phyloP scores from a whole-genome alignment of 2,797 vertebrate genomes.

The Platalea minor region DNA sequence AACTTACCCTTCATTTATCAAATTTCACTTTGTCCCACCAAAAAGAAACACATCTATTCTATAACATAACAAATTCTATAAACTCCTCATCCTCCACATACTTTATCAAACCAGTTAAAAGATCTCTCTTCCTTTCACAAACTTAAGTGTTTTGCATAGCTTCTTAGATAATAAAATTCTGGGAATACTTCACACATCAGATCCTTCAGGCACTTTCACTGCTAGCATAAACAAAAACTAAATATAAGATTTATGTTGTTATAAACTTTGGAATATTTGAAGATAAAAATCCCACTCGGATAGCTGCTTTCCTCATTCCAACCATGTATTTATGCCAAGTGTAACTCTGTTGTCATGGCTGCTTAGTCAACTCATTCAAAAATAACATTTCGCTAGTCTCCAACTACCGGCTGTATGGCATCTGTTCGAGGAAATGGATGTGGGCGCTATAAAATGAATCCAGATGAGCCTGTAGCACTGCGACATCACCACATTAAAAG shows the following conservation, averaged over 20 bases:
- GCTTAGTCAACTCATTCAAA: constrained; percentile 6
- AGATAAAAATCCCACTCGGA: constrained; percentile 2
- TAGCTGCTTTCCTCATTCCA: background rate
- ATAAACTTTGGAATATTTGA: background rate
- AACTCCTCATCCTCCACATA: background rate
- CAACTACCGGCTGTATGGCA: background rate
- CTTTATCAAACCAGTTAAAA: background rate
- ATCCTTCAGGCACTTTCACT: background rate
- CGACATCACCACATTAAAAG: background rate
- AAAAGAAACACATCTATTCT: background rate
- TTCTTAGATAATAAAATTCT: background rate
- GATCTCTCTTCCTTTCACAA: no score
- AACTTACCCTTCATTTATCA: background rate
- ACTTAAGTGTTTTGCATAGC: background rate
- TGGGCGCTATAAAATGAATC: background rate
- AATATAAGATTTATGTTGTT: background rate
- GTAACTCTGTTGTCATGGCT: constrained; percentile 44
- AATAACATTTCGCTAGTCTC: background rate
- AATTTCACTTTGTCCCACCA: background rate
- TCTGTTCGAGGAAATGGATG: background rate
- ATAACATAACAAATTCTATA: background rate
- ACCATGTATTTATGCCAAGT: constrained; percentile 1
- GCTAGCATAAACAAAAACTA: constrained; percentile 2
- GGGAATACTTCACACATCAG: background rate
- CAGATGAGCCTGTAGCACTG: background rate